These are phyloP conservation scores for Coelopa frigida DNA, from an alignment of 1,140 invertebrate genomes.

Conservation along the genomic window DNA sequence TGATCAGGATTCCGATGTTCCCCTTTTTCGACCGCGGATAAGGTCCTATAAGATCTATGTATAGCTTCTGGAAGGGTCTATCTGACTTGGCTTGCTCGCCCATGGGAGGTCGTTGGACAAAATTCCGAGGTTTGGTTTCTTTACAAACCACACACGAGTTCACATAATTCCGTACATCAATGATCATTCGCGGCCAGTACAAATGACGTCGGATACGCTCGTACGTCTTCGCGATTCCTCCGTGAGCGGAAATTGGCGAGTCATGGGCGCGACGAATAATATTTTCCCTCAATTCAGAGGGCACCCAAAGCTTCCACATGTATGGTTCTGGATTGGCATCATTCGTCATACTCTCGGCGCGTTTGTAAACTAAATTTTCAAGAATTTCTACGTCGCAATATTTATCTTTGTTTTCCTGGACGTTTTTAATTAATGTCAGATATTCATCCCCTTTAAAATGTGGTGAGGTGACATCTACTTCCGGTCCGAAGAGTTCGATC, in stretches of 20 bases:
- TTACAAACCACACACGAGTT: slow-evolving; percentile 7
- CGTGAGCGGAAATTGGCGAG: background rate
- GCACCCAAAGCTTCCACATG: slow-evolving; percentile 10
- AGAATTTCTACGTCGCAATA: too few relatives aligned
- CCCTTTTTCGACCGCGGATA: slow-evolving; percentile 9
- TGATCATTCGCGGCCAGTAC: slow-evolving; percentile 8
- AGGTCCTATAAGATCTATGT: slow-evolving; percentile 7
- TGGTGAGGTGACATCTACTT: background rate
- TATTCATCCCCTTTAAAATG: background rate
- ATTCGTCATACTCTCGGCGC: too few relatives aligned
- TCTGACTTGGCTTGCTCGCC: too few relatives aligned
- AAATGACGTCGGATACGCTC: slow-evolving; percentile 2
- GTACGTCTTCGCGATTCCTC: slow-evolving; percentile 10
- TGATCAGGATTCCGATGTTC: slow-evolving; percentile 6
- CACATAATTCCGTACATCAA: slow-evolving; percentile 2
- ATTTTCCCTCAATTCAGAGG: background rate
- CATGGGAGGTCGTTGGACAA: too few relatives aligned
- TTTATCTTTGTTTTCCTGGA: slow-evolving; percentile 4
- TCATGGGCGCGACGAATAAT: slow-evolving; percentile 3
- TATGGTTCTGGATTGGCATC: too few relatives aligned
- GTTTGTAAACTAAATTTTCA: too few relatives aligned
- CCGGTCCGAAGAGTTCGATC: background rate
- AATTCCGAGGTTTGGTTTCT: slow-evolving; percentile 4
- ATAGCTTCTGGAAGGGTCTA: slow-evolving; percentile 7
- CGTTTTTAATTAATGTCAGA: background rate